Conservation (phyloP, 2,888 invertebrate genomes). For the Troilus luridus region DNA sequence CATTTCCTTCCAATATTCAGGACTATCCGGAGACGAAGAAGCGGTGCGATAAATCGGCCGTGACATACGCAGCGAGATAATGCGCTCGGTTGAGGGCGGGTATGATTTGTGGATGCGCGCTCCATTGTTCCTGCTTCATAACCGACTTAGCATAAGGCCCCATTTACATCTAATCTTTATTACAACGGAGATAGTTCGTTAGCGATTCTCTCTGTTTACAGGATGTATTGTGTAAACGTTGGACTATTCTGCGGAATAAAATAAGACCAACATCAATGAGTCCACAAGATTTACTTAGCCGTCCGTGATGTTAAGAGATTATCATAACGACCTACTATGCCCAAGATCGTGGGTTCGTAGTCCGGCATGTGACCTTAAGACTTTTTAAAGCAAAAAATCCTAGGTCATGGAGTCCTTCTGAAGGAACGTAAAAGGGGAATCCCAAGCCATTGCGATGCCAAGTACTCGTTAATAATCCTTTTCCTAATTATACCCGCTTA, state of each 20-base stretch:
- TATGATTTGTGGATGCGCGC: neutral
- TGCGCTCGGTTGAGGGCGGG: neutral
- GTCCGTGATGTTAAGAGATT: too few species aligned
- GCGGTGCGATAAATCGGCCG: neutral
- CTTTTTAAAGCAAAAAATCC: too few species aligned
- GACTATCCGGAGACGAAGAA: neutral
- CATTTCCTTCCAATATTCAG: conserved; percentile 6
- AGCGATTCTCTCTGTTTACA: neutral
- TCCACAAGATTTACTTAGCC: too few species aligned
- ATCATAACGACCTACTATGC: too few species aligned
- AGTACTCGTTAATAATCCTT: too few species aligned
- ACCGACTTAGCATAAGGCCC: neutral
- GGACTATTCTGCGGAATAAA: neutral
- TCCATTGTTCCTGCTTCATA: neutral
- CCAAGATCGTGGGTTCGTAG: too few species aligned
- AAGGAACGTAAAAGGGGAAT: too few species aligned
- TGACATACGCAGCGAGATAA: neutral
- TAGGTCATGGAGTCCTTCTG: too few species aligned
- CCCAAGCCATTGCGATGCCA: too few species aligned
- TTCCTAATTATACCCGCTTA: too few species aligned
- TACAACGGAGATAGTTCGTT: neutral
- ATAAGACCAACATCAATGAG: neutral
- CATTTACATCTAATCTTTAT: neutral
- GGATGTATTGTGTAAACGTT: neutral
- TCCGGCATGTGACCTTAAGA: too few species aligned